Base-by-base conservation (phyloP, 2,888 invertebrate species). In the Ichneumon xanthorius region DNA sequence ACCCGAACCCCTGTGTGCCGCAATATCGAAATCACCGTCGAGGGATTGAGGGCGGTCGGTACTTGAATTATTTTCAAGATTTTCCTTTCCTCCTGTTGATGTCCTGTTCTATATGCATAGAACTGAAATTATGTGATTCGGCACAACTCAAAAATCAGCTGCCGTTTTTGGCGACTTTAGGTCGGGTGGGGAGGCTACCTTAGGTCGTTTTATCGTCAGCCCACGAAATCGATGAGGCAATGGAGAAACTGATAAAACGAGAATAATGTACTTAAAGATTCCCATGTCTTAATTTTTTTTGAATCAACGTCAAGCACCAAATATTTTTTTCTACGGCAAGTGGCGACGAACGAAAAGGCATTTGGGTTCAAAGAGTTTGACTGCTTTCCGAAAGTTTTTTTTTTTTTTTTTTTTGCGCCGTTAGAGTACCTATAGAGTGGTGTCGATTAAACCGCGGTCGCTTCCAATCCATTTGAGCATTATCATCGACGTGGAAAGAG, bases 381-480 rank as follows among this genome's bases (percentile, higher is more conserved):
- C 22, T 40, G 79, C 50, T 53, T 76, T 45, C 48, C n/a, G 67
- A 72, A 76, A 85, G 70, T 71, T 70, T 50, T 70, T 26, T 26
- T 70, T 48, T 70, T 26, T 26, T 26, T 45, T 22, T 63, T 33
- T 63, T 63, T 63, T 33, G 65, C 58, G 30, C 63, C 11, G 30
- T 22, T 82, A 50, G 45, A 67, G 75, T 55, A 19, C 7, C 70
- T 50, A 63, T 79, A 79, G 80, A 75, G 45, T 45, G 61, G 80
- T 70, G 80, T 80, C 80, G 86, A 84, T 83, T 85, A 82, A 86
- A 82, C 65, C 67, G 82, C 78, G 80, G 81, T 85, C 84, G 67
- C 61, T 87, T 88, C 85, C 87, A 81, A 87, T 85, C 85, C 87
- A 87, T 88, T 85, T 86, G 78, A 87, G 87, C 82, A 80, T 87